These are phyloP conservation scores for Gortyna flavago DNA, from an alignment of 2,888 invertebrate genomes.

Conservation along the genomic window DNA sequence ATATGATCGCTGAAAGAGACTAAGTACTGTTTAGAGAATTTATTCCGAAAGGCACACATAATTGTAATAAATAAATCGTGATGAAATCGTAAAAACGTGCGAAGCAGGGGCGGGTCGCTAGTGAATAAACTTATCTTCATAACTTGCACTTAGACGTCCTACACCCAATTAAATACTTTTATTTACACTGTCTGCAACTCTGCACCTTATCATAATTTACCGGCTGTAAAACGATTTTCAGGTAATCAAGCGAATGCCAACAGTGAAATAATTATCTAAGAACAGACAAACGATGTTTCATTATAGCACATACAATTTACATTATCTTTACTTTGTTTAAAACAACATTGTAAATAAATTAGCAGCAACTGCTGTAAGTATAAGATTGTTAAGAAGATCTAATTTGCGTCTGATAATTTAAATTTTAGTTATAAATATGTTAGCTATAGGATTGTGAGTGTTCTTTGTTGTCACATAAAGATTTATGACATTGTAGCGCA, in stretches of 20 bases:
- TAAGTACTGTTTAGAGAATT: too few species aligned
- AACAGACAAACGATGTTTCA: slow-evolving; percentile 21
- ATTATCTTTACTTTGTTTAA: slow-evolving; percentile 9
- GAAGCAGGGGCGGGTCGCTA: background rate
- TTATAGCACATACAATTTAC: slow-evolving; percentile 13
- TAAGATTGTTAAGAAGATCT: background rate
- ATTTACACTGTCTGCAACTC: background rate
- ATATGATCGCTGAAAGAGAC: background rate
- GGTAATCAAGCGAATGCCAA: slow-evolving; percentile 15
- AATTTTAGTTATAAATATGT: background rate
- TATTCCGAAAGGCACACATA: background rate
- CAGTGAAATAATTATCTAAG: slow-evolving; percentile 25
- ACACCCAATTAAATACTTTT: slow-evolving; percentile 40
- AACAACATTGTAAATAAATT: slow-evolving; percentile 25
- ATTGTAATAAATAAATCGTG: background rate
- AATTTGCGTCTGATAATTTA: slow-evolving; percentile 2
- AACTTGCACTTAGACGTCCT: slow-evolving; percentile 7
- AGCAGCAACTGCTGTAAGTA: slow-evolving; percentile 4
- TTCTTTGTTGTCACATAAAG: background rate
- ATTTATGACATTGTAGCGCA: background rate
- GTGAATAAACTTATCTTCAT: background rate
- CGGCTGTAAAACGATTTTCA: slow-evolving; percentile 42
- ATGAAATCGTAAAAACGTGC: background rate
- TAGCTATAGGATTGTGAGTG: background rate
- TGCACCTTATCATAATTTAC: slow-evolving; percentile 25